Evolutionary conservation across 1,140 invertebrate species (phyloP), one percentile per base, ranked within the genome.

Genomic region (Drosophila ohnishii): DNA sequence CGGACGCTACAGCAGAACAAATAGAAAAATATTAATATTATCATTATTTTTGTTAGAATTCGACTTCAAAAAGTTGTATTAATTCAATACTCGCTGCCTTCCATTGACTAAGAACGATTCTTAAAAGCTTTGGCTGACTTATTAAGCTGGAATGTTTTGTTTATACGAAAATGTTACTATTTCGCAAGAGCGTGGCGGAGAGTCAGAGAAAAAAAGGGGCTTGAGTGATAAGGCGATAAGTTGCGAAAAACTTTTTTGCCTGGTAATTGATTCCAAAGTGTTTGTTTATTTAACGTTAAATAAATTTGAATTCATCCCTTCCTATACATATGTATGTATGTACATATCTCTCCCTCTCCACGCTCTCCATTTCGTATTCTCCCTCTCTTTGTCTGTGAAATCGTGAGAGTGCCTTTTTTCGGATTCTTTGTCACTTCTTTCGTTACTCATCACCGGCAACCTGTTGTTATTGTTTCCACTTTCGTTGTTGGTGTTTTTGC

Each of bases 141-240:
- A 11, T 51, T 51, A 13, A 22, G 11, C 16, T 34, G 50, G 19
- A 53, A 37, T 35, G 32, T 53, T 53, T 53, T 53, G 30, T 35
- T 53, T 53, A 53, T 53, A 34, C 16, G 4, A 34, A 51, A 19
- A 53, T 14, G 30, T 53, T 55, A 55, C 30, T 14, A 22, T 14
- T 56, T 39, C 9, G 30, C 13, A 3, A 50, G 34, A 62, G 14
- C 30, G 45, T 25, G 14, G 11, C 16, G 16, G n/a, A 22, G 34
- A n/a, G 25, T 8, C n/a, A n/a, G 13, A 32, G 39, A 42, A 39
- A 42, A 13, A 39, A 42, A 13, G 61, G 47, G 32, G 30, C 28
- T n/a, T 37, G 9, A 30, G n/a, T 42, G 67, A 71, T 71, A 71
- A 42, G 67, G 55, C 53, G 37, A 50, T 58, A 59, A 57, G 51